A percentile compares a stretch with the other conserved stretches of the same genome.
phyloP scores from a whole-genome alignment of 2,888 invertebrate genomes.

The Boloria euphrosyne region DNA sequence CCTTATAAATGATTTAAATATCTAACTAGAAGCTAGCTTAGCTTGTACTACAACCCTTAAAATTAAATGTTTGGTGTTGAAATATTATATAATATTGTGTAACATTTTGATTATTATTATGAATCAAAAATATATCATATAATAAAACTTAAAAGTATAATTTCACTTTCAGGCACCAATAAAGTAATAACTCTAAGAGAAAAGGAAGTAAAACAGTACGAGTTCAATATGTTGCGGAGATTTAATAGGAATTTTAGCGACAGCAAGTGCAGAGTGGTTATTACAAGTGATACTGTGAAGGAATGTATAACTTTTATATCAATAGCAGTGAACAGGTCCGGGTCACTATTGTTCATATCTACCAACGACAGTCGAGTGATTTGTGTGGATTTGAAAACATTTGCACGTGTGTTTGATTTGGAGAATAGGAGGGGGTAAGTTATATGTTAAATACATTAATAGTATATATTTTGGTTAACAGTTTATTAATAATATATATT shows the following conservation, averaged over 20 bases:
- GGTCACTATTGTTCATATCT: constrained; percentile 68
- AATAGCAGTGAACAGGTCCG: constrained; percentile 68
- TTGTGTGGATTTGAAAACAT: constrained; percentile 68
- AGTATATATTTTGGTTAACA: neutral
- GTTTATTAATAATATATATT: no score
- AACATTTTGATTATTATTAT: neutral
- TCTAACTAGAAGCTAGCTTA: no score
- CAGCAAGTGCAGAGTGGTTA: constrained; percentile 53
- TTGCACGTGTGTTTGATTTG: constrained; percentile 62
- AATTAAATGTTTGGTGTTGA: no score
- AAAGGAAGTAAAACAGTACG: constrained; percentile 64
- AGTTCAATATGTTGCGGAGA: constrained; percentile 49
- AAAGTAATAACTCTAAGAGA: constrained; percentile 68
- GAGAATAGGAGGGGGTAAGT: constrained; percentile 75
- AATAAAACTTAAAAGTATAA: neutral
- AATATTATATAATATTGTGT: no score
- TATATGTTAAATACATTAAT: constrained; percentile 4
- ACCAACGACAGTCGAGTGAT: constrained; percentile 72
- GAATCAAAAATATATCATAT: neutral
- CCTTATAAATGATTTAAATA: no score
- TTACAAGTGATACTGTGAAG: constrained; percentile 59
- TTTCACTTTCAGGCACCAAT: constrained; percentile 58
- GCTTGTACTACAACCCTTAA: no score
- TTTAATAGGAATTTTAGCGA: constrained; percentile 51
- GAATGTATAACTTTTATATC: constrained; percentile 61